A percentile compares a stretch with the other conserved stretches of the same genome.
Conservation (phyloP, 2,113 vertebrate species). For the Variabilichromis moorii region DNA sequence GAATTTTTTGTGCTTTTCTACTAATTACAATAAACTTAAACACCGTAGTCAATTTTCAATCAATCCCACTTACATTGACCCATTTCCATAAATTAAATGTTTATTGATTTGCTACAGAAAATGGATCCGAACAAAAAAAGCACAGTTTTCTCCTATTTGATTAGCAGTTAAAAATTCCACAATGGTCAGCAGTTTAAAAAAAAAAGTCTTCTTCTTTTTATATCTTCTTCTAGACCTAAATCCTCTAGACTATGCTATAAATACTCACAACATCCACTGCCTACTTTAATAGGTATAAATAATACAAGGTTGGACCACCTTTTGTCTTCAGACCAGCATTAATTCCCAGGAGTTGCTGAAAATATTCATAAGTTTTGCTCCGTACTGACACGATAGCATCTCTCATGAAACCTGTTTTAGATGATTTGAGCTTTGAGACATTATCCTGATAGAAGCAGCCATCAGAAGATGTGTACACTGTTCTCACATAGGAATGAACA, state of each 20-base stretch:
- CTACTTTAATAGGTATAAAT: not conserved
- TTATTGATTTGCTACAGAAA: not conserved
- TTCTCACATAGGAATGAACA: not conserved
- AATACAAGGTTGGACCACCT: not conserved
- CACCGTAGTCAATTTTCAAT: not conserved
- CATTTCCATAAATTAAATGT: not conserved
- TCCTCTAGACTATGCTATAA: not conserved
- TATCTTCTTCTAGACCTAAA: not conserved
- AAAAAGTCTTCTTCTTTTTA: not conserved
- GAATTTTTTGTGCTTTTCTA: not conserved
- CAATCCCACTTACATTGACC: not conserved
- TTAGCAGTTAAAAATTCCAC: not conserved
- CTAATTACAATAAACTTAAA: not conserved
- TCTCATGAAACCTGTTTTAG: not conserved
- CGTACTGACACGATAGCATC: accelerated
- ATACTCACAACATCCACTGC: accelerated
- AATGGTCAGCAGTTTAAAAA: not conserved
- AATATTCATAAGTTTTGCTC: not conserved
- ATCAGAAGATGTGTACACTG: accelerated
- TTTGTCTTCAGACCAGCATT: not conserved
- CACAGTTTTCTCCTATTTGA: not conserved
- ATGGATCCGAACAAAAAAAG: not conserved
- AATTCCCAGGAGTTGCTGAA: not conserved
- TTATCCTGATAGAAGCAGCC: not conserved
- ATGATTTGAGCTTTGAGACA: not conserved